Conservation (phyloP, 2,888 invertebrate species). For the Trachelus iudaicus region DNA sequence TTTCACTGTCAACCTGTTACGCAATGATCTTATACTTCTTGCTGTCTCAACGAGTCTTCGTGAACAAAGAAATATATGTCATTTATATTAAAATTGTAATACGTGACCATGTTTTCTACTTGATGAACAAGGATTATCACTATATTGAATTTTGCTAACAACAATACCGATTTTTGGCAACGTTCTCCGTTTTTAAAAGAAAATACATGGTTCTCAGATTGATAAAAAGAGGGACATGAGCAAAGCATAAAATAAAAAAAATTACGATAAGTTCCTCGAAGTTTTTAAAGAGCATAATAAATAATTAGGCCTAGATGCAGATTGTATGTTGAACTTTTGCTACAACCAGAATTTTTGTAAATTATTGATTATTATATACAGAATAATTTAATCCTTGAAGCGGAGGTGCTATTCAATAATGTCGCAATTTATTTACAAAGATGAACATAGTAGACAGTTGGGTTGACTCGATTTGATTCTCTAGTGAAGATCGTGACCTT, state of each 20-base stretch:
- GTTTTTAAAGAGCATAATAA: not conserved
- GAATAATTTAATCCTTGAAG: not conserved
- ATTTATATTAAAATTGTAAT: not conserved
- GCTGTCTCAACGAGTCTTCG: not conserved
- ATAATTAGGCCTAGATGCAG: not conserved
- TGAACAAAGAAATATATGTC: not conserved
- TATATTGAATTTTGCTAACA: not conserved
- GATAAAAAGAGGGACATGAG: not conserved
- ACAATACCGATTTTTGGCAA: no score
- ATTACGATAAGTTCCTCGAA: not conserved
- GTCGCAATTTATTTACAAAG: not conserved
- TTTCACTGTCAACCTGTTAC: not conserved
- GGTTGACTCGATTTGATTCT: not conserved
- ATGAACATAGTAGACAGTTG: not conserved
- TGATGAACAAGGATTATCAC: not conserved
- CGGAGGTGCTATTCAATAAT: not conserved
- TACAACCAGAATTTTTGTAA: not conserved
- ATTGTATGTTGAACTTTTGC: not conserved
- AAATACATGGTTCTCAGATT: not conserved
- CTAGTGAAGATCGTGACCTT: not conserved
- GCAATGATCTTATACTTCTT: not conserved
- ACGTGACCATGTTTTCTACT: not conserved
- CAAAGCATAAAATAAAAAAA: not conserved
- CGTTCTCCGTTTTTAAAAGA: not conserved
- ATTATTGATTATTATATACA: not conserved